Conservation (phyloP, 2,888 invertebrate species). For the Cephus spinipes region DNA sequence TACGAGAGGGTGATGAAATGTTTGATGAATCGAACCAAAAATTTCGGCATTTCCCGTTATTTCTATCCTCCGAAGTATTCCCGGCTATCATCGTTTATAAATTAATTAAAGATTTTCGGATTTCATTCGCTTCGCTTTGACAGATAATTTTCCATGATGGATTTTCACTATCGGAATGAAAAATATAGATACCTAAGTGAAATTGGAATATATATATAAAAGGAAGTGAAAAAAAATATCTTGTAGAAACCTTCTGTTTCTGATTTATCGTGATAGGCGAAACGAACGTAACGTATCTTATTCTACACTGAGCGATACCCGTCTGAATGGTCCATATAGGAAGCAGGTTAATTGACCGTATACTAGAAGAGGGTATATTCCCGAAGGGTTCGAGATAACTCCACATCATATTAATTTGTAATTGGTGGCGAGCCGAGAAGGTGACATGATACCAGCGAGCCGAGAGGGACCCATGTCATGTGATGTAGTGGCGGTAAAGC, state of each 20-base stretch:
- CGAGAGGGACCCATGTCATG: constrained; percentile 43
- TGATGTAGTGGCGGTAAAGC: constrained; percentile 53
- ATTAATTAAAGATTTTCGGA: too few species aligned
- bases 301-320: neutral
- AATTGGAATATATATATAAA: too few species aligned
- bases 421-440: constrained; percentile 50
- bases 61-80: too few species aligned
- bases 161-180: too few species aligned
- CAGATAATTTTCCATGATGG: neutral
- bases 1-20: neutral
- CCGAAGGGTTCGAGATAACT: constrained; percentile 43
- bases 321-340: constrained; percentile 7
- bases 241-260: neutral
- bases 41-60: too few species aligned
- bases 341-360: constrained; percentile 54
- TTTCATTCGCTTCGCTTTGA: neutral
- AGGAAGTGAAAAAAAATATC: too few species aligned
- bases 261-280: neutral
- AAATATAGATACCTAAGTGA: too few species aligned
- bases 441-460: constrained; percentile 48
- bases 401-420: constrained; percentile 54
- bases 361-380: constrained; percentile 37
- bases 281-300: neutral
- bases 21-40: neutral
- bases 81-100: too few species aligned